A percentile compares a stretch with the other conserved stretches of the same genome.
These are phyloP conservation scores for Puffinus mauretanicus DNA, from an alignment of 2,113 vertebrate species.

Conservation along the genomic window DNA sequence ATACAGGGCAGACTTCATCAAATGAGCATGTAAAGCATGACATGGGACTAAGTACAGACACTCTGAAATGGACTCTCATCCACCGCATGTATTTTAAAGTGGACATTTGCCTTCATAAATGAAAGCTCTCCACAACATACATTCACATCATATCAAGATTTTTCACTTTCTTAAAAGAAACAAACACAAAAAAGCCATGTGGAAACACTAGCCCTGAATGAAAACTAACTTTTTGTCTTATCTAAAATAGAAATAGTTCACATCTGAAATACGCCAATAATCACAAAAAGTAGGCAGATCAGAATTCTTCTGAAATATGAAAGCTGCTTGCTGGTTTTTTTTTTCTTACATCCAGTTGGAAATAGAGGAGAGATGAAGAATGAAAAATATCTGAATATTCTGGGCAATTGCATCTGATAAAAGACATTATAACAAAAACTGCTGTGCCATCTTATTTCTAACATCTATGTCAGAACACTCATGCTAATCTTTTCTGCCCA, in stretches of 20 bases:
- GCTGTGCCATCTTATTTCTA: neutral
- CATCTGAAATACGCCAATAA: neutral
- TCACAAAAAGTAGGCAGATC: neutral
- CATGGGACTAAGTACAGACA: neutral
- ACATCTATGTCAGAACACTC: neutral
- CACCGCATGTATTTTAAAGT: neutral
- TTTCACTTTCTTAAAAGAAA: neutral
- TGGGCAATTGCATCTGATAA: neutral
- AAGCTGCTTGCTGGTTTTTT: fast-evolving
- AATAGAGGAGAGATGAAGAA: neutral
- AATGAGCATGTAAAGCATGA: neutral
- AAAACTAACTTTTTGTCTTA: neutral
- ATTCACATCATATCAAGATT: neutral
- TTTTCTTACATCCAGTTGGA: neutral
- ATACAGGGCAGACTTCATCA: neutral
- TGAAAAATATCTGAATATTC: neutral
- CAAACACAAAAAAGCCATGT: neutral
- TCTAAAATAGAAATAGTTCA: neutral
- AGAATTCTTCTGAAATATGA: neutral
- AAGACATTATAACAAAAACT: neutral
- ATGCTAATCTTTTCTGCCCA: neutral
- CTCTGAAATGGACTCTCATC: neutral
- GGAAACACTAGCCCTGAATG: neutral
- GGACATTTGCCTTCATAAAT: neutral
- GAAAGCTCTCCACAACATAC: neutral